Evolutionary conservation across 2,113 vertebrate species (phyloP).

Genomic region (Euleptes europaea): DNA sequence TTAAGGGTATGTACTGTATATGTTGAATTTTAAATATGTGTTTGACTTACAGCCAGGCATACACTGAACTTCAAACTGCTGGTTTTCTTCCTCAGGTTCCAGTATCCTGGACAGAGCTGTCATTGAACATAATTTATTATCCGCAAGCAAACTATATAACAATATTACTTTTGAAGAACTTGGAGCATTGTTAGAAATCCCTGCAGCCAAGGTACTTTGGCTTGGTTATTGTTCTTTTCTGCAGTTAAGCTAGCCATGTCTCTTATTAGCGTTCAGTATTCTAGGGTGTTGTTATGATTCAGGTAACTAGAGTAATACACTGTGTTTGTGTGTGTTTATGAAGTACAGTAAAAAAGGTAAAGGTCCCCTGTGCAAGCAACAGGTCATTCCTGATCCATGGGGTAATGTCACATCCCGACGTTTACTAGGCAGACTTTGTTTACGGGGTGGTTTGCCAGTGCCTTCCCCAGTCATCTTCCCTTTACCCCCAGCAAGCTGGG

Average conservation of each 20-base stretch:
- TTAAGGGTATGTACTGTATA: too few relatives aligned
- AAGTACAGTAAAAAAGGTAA: not conserved
- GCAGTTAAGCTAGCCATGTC: not conserved
- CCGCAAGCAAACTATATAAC: conserved; percentile 98
- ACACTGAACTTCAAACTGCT: not conserved
- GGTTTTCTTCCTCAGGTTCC: conserved; percentile 80
- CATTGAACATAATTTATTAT: conserved; percentile 97
- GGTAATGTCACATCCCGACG: too few relatives aligned
- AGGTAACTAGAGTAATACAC: not conserved
- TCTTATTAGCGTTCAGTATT: not conserved
- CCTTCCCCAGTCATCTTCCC: too few relatives aligned
- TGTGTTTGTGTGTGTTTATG: not conserved
- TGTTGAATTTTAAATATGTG: not conserved
- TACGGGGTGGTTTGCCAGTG: too few relatives aligned
- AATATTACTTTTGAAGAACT: conserved; percentile 99
- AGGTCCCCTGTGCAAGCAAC: too few relatives aligned
- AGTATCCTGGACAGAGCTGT: conserved; percentile 98
- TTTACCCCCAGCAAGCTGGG: too few relatives aligned
- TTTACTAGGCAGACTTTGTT: too few relatives aligned
- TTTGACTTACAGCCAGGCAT: too few relatives aligned
- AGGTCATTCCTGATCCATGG: too few relatives aligned
- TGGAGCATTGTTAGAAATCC: conserved; percentile 95
- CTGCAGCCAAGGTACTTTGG: conserved; percentile 70
- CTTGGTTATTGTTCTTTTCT: not conserved
- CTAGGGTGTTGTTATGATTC: too few relatives aligned